Evolutionary conservation across 2,797 vertebrate species (phyloP).

Genomic region (Acanthornis magna): DNA sequence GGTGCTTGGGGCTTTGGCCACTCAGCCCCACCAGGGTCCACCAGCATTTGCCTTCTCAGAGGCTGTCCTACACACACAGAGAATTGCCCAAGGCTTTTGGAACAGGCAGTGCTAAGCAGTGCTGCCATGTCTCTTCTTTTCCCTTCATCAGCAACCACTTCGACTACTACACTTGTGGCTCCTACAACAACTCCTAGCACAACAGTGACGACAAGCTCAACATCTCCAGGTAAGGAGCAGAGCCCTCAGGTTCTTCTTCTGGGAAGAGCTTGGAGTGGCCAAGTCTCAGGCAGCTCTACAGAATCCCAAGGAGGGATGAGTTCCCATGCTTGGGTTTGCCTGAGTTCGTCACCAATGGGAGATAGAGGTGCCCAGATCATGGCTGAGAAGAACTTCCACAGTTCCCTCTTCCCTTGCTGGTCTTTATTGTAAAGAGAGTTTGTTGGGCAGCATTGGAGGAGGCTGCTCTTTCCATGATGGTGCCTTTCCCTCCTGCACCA

Average conservation of each 20-base stretch:
- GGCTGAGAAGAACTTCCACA: too few species aligned
- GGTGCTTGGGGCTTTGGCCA: too few species aligned
- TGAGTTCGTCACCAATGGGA: rapidly evolving
- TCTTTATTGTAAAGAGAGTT: background rate
- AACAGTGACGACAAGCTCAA: rapidly evolving
- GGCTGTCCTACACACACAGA: too few species aligned
- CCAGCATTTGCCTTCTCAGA: rapidly evolving
- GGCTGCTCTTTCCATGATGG: too few species aligned
- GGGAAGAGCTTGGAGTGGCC: rapidly evolving
- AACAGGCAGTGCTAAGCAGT: too few species aligned
- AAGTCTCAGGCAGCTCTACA: rapidly evolving
- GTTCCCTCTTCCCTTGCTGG: background rate
- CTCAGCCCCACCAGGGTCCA: too few species aligned
- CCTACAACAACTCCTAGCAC: rapidly evolving
- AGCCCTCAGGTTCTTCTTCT: too few species aligned
- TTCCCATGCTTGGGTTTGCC: rapidly evolving
- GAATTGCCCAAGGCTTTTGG: background rate
- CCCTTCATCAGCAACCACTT: rapidly evolving
- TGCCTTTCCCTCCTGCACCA: background rate
- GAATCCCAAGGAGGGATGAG: rapidly evolving
- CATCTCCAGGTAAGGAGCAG: rapidly evolving
- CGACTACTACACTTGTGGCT: too few species aligned
- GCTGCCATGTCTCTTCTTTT: background rate
- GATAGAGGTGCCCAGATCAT: background rate
- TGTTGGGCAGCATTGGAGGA: too few species aligned